Conservation (phyloP, 2,113 vertebrate genomes). For the Calyptommatus sinebrachiatus region DNA sequence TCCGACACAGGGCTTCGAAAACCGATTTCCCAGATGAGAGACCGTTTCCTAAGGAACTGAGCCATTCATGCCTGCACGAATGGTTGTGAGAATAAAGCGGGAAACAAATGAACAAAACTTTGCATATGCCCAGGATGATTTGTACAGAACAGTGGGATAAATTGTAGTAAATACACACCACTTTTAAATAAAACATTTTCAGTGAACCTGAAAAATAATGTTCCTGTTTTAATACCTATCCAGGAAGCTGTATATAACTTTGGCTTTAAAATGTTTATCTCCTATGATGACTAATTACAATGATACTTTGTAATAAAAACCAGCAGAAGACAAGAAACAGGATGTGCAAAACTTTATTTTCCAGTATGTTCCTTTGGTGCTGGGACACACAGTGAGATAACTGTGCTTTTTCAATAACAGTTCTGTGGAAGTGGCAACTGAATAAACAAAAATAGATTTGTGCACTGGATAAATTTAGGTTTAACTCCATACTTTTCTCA, state of each 20-base stretch:
- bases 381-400: not conserved
- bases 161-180: too few species aligned
- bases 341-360: slow-evolving; percentile 17
- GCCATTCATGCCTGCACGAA: too few species aligned
- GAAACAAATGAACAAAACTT: too few species aligned
- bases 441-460: not conserved
- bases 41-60: too few species aligned
- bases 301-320: slow-evolving; percentile 33
- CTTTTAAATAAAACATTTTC: slow-evolving; percentile 28
- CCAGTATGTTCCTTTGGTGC: not conserved
- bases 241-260: slow-evolving; percentile 34
- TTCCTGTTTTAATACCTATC: not conserved
- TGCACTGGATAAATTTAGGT: not conserved
- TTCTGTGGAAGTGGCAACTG: slow-evolving; percentile 6
- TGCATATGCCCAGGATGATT: too few species aligned
- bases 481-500: slow-evolving; percentile 13
- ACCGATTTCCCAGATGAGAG: too few species aligned
- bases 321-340: slow-evolving; percentile 27
- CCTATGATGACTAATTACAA: slow-evolving; percentile 3
- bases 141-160: too few species aligned
- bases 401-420: not conserved
- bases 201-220: slow-evolving; percentile 16
- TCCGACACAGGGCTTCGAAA: too few species aligned
- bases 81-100: too few species aligned
- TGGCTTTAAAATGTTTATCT: slow-evolving; percentile 18